These are phyloP conservation scores for Galago senegalensis DNA, from an alignment of 2,797 vertebrate species.

Conservation along the genomic window DNA sequence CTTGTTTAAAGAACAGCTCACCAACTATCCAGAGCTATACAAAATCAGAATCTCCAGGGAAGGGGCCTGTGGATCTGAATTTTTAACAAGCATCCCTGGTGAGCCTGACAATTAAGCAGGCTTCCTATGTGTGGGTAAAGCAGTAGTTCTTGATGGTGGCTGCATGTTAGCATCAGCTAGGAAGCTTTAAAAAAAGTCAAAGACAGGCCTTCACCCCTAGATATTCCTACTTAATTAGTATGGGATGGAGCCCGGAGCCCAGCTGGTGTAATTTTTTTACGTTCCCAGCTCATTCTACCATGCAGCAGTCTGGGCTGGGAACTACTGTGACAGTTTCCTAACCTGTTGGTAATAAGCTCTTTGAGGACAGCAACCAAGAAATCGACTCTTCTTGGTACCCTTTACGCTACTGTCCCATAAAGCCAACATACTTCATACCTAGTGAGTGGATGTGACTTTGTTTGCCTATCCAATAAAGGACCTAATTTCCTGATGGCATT, in stretches of 20 bases:
- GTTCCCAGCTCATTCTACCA: constrained; percentile 47
- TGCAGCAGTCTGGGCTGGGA: not conserved
- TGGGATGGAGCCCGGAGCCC: constrained; percentile 42
- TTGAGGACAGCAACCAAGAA: constrained; percentile 36
- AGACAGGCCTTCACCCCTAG: constrained; percentile 41
- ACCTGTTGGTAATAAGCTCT: not conserved
- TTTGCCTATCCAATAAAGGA: not conserved
- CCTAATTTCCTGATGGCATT: not conserved
- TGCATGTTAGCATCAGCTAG: constrained; percentile 25
- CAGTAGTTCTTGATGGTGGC: constrained; percentile 29
- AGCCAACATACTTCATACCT: not conserved
- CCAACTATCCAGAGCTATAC: not conserved
- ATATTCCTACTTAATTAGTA: constrained; percentile 64
- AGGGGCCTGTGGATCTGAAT: not conserved
- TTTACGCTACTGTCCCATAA: not conserved
- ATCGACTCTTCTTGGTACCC: not conserved
- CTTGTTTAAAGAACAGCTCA: not conserved
- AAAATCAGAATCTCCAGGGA: not conserved
- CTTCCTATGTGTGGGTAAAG: not conserved
- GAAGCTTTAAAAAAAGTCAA: constrained; percentile 53
- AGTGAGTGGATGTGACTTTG: not conserved
- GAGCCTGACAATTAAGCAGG: not conserved
- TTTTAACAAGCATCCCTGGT: not conserved
- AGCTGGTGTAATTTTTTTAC: constrained; percentile 33
- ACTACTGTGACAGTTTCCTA: constrained; percentile 18